Evolutionary conservation across 2,113 vertebrate genomes (phyloP).

Genomic region (Typhlomys cinereus): DNA sequence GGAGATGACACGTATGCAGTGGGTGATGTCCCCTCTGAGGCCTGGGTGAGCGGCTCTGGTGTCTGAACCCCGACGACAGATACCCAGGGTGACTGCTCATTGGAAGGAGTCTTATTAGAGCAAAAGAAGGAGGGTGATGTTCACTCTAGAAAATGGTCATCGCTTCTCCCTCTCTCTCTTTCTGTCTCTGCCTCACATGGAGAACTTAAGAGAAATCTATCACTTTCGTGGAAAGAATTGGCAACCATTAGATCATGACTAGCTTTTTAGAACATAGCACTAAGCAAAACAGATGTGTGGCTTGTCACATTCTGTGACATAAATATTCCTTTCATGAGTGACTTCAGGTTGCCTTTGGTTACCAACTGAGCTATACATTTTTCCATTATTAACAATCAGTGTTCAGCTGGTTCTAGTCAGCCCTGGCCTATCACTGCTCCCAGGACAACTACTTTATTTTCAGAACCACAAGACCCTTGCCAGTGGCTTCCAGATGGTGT

Average conservation of each 20-base stretch:
- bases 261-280: background rate
- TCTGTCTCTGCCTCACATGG: background rate
- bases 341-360: background rate
- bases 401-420: too few relatives aligned
- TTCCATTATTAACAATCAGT: background rate
- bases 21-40: accelerated
- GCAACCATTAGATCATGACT: background rate
- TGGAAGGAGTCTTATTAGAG: background rate
- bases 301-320: background rate
- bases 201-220: background rate
- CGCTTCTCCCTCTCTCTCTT: background rate
- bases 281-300: background rate
- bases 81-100: background rate
- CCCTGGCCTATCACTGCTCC: background rate
- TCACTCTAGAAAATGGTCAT: background rate
- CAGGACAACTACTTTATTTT: background rate
- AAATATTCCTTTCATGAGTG: background rate
- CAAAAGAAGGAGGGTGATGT: accelerated
- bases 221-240: background rate
- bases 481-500: accelerated
- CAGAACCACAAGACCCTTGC: accelerated
- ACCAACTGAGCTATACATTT: background rate
- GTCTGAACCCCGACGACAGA: too few relatives aligned
- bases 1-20: background rate
- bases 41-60: background rate